phyloP scores from a whole-genome alignment of 2,113 vertebrate species.

The Promerops cafer region DNA sequence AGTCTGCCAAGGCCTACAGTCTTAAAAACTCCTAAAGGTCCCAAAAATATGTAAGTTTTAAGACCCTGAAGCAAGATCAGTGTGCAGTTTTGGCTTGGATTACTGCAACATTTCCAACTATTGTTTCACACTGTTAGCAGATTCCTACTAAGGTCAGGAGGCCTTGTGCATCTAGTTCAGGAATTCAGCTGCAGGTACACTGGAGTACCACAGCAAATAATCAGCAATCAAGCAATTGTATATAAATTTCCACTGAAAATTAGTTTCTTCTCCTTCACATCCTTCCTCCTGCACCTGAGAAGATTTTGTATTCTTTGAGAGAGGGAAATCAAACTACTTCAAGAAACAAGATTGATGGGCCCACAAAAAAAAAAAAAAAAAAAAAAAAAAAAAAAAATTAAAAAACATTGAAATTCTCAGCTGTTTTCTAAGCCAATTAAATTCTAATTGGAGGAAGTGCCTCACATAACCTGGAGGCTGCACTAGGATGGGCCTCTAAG shows the following conservation, averaged over 20 bases:
- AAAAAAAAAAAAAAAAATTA: too few species aligned
- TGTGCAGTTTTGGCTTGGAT: not conserved
- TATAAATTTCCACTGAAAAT: slow-evolving; percentile 14
- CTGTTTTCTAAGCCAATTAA: slow-evolving; percentile 34
- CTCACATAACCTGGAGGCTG: not conserved
- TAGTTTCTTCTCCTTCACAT: not conserved
- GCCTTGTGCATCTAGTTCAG: not conserved
- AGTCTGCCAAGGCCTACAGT: not conserved
- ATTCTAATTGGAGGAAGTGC: slow-evolving; percentile 37
- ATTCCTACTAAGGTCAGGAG: not conserved
- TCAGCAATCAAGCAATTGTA: not conserved
- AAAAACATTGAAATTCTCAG: slow-evolving; percentile 12
- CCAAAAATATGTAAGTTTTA: not conserved
- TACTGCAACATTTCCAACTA: not conserved
- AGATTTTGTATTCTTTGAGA: not conserved
- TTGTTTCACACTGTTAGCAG: not conserved
- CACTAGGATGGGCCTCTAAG: not conserved
- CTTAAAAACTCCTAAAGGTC: not conserved
- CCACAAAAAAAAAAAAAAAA: not conserved
- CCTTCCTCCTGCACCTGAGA: not conserved
- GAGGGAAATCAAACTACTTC: slow-evolving; percentile 31
- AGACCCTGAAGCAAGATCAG: not conserved
- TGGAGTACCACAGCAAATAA: not conserved
- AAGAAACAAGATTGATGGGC: slow-evolving; percentile 31
- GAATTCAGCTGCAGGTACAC: not conserved